Base-by-base conservation (phyloP, 2,888 invertebrate species). In the Yponomeuta plumbellus region DNA sequence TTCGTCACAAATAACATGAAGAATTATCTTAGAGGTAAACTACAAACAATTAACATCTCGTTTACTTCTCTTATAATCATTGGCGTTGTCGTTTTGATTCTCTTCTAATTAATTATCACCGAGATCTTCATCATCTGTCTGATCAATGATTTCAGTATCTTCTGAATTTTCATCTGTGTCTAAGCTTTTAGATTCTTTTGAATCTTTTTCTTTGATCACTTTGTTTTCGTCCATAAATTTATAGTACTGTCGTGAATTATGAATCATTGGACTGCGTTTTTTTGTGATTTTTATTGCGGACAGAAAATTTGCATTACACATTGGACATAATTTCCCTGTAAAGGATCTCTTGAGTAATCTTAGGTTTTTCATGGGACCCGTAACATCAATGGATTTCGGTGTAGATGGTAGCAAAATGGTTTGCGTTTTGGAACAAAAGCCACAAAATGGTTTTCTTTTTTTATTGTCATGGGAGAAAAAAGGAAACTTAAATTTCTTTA, bases 391-490 rank as follows among this genome's bases (percentile, higher is more conserved):
- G 2, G 58, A 10, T 21, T 2, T 58, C n/a, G 21, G 58, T 20
- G 21, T 52, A 17, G 44, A 13, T 52, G 13, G 13, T 52, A 52
- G 3, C 44, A 17, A 17, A 3, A 52, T 5, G 17, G 58, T 13
- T 20, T 58, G 58, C 8, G 1, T 58, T 11, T 20, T 52, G 3
- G 58, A 58, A 21, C 4, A 21, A 11, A 6, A 22, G 58, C 58
- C 21, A 21, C 20, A 58, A 20, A n/a, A 58, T 11, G 34, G 8
- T 34, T 61, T 61, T 34, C 61, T 23, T 13, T 61, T 61, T 10
- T 17, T 61, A 13, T 21, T 22, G 44, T 63, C 40, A 63, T 17
- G 63, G 65, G 57, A 65, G 23, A 65, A 65, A 57, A 65, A 65
- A 56, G 65, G 65, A 65, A 65, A 26, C 26, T 65, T 56, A 17